Base-by-base conservation (phyloP, 2,113 vertebrate species). In the Aegypius monachus region DNA sequence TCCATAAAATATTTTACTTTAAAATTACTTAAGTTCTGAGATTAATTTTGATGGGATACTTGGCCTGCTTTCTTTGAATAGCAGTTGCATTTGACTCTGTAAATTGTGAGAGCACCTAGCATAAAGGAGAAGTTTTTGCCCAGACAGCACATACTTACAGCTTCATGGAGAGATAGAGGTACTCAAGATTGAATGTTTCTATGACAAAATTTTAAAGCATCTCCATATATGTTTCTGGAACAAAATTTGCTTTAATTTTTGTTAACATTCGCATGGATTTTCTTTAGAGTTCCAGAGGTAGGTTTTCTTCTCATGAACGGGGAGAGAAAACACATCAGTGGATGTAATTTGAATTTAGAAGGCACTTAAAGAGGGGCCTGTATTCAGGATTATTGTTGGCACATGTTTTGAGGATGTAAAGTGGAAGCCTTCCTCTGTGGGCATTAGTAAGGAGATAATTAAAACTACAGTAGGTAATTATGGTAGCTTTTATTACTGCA, bases 341-440 rank as follows among this genome's bases (percentile, higher is more conserved):
- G 86, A 58, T 91, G 75, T 70, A 93, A 96, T 96, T 94, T 97
- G 88, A 97, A 97, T 97, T 95, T 84, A 96, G 92, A 95, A 96
- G 71, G 62, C 81, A 68, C 82, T 93, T 89, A 82, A 86, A 88
- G 93, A 92, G 73, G 95, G 61, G 71, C 68, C 63, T 78, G 29
- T 50, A 43, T 32, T 90, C 75, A 91, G 75, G 81, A 81, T 93
- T 92, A 52, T 29, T 67, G 81, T 96, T 85, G 16, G 93, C 90
- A 91, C 91, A 90, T 42, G 92, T 96, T 97, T 93, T 74, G 95
- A 94, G 91, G 89, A 95, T 86, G 91, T 90, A 43, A 94, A 93
- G 90, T 86, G 78, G 82, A 93, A 95, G 38, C 79, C 65, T 84
- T 48, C 80, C 94, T 93, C 85, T 86, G 55, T 91, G 91, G 90